Evolutionary conservation across 2,888 invertebrate species (phyloP), one percentile per base, ranked within the genome.

Genomic region (Drosophila macrospina): DNA sequence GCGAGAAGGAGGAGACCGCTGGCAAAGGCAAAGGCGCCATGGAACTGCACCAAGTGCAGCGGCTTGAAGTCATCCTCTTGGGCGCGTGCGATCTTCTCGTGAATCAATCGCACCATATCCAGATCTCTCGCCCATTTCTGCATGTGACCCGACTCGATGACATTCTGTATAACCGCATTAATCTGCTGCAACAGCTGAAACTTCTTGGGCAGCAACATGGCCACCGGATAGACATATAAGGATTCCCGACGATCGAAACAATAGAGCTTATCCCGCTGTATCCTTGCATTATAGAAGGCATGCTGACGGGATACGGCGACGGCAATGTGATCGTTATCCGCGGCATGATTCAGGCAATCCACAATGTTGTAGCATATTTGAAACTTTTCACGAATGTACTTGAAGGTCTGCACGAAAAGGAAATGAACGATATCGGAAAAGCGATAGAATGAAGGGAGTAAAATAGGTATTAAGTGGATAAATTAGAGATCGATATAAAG

Each of bases 71-170:
- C 61, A 16, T 73, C 75, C 45, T 89, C 85, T 1, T 79, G 78
- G 10, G 76, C 80, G 0, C 68, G 70, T 1, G 69, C 69, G 3
- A 89, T 83, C 60, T 81, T 78, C 55, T 90, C 89, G 42, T 80
- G 85, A 6, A 91, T 81, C 42, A 74, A 76, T 26, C 90, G 89
- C 7, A 80, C 75, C 79, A 87, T 84, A 36, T 90, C 90, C 63
- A 91, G 56, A 16, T 92, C 92, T 0, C 89, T 77, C 1, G 90
- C 86, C 92, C 92, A 92, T 62, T 92, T 92, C 13, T 90, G 86
- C 76, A 92, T 86, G 39, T 91, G 90, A 0, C 92, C 92, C 37
- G 91, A 91, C 55, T 92, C 92, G 15, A 90, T 90, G 2, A 91
- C 82, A 15, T 86, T 75, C 45, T 91, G 90, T 45, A 92, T 91